Evolutionary conservation across 2,888 invertebrate species (phyloP).

Genomic region (Cyrtodaria siliqua): DNA sequence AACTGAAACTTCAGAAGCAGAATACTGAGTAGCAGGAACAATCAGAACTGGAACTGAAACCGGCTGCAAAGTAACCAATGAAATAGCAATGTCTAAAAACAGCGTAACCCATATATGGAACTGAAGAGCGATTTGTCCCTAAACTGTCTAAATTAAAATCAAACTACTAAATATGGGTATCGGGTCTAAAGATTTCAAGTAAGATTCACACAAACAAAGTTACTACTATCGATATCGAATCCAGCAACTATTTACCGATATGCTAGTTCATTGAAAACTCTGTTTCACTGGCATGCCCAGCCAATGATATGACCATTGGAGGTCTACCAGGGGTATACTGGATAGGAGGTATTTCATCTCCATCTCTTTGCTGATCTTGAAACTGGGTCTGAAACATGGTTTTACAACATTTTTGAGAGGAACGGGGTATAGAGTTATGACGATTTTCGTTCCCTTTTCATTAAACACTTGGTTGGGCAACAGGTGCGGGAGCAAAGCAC

Average conservation of each 20-base stretch:
- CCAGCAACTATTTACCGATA: background rate
- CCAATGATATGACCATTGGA: background rate
- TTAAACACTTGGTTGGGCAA: no score
- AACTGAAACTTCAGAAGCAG: no score
- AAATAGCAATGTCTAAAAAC: slow-evolving; percentile 7
- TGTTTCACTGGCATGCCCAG: background rate
- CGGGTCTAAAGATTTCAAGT: slow-evolving; percentile 4
- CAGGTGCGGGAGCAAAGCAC: no score
- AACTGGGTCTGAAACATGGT: no score
- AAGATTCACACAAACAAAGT: background rate
- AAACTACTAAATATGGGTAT: background rate
- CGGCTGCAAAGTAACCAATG: background rate
- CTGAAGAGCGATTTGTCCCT: background rate
- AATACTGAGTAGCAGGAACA: slow-evolving; percentile 9
- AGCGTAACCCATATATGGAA: background rate
- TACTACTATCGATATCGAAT: slow-evolving; percentile 19
- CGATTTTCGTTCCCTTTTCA: no score
- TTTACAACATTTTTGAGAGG: no score
- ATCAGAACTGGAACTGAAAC: slow-evolving; percentile 19
- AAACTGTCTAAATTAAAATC: slow-evolving; percentile 2
- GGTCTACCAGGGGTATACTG: no score
- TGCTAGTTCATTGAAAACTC: background rate
- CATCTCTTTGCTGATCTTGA: no score
- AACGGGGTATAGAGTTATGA: no score
- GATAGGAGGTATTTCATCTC: no score